Evolutionary conservation across 1,140 invertebrate species (phyloP).

Genomic region (Drosophila willistoni): DNA sequence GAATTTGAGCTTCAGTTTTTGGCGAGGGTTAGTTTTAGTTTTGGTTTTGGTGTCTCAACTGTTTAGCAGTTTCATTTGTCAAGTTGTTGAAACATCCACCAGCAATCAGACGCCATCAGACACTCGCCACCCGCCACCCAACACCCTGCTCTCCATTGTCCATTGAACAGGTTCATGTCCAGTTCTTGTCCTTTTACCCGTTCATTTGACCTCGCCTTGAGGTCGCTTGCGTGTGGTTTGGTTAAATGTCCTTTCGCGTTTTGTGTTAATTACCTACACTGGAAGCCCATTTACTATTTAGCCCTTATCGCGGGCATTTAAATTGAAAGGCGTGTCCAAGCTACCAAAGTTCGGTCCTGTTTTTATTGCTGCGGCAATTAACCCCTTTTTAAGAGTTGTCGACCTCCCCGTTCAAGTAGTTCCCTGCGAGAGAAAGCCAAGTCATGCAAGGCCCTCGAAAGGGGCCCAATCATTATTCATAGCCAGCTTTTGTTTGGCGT

Average conservation of each 20-base stretch:
- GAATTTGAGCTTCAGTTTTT: conserved; percentile 41
- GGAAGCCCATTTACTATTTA: conserved; percentile 21
- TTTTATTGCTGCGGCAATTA: conserved; percentile 55
- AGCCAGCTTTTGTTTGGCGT: conserved; percentile 6
- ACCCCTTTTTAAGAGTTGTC: conserved; percentile 47
- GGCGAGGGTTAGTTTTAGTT: conserved; percentile 50
- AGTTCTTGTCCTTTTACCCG: conserved; percentile 30
- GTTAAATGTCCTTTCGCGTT: conserved; percentile 65
- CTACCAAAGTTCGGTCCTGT: conserved; percentile 36
- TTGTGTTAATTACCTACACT: conserved; percentile 59
- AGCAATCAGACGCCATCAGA: conserved; percentile 24
- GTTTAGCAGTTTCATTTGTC: conserved; percentile 56
- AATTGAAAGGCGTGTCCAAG: conserved; percentile 64
- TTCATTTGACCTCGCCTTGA: conserved; percentile 37
- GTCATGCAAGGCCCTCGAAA: conserved; percentile 41
- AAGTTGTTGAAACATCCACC: conserved; percentile 15
- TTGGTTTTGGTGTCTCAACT: conserved; percentile 43
- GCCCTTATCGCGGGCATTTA: conserved; percentile 58
- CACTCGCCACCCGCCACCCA: neutral
- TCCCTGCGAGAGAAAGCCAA: conserved; percentile 17
- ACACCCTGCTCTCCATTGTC: neutral
- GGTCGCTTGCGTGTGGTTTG: conserved; percentile 50
- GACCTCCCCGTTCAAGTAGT: neutral
- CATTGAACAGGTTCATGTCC: neutral
- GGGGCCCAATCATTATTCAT: conserved; percentile 55